Base-by-base conservation (phyloP, 2,797 vertebrate species). In the Fringilla coelebs region DNA sequence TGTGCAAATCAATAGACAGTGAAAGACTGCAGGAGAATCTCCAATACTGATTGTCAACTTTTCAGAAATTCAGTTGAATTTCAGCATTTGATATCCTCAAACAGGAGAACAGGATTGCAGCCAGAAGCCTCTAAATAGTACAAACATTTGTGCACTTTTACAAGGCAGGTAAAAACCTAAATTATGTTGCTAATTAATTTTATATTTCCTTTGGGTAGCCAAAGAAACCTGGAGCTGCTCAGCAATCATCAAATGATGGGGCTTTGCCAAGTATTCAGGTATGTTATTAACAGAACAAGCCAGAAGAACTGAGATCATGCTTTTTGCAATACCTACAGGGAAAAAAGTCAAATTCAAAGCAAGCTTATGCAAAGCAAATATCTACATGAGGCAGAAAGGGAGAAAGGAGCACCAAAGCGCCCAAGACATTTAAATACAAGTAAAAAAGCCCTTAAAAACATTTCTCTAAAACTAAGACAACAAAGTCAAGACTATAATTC, bases 161-260 rank as follows among this genome's bases (percentile, higher is more conserved):
- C 78, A 97, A 97, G 97, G 91, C 94, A 98, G 95, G 97, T 97
- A 97, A 98, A 98, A 95, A 94, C 91, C 83, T 89, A 97, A 97
- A 97, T 98, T 96, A 97, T 97, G 96, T 97, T 97, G 96, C 97
- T 98, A 98, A 98, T 98, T 98, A 97, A 98, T 98, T 98, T 98
- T 97, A 98, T 97, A 98, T 98, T 98, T 98, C 98, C 96, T 98
- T 95, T 97, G 98, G 96, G 97, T 98, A 97, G 96, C 94, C 96
- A 86, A 79, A 97, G 96, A 96, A 97, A 97, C 74, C 92, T 96
- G 97, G 96, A 96, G 73, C 76, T 96, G 94, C 91, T 96, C 95
- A 95, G 94, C 86, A 94, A 97, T 97, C 97, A 95, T 36, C 70
- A 62, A 80, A 20, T 63, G 81, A 89, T 76, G 97, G 80, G 96